These are phyloP conservation scores for Clunio marinus DNA, from an alignment of 2,888 invertebrate species.

Conservation along the genomic window DNA sequence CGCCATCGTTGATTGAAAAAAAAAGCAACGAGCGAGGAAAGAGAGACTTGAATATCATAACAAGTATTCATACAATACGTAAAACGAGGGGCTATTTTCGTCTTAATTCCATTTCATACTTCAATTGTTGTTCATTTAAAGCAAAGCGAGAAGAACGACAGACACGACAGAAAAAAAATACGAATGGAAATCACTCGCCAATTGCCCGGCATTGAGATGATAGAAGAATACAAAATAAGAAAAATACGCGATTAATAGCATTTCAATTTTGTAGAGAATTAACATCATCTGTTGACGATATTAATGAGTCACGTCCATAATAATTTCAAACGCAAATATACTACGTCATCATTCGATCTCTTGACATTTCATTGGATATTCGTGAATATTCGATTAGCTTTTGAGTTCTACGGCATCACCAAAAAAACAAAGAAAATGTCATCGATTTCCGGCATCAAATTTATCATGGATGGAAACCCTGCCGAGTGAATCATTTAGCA, in stretches of 20 bases:
- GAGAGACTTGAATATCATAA: slow-evolving; percentile 1
- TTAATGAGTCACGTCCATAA: too few relatives aligned
- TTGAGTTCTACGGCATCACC: too few relatives aligned
- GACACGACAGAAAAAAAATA: not conserved
- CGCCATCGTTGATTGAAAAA: not conserved
- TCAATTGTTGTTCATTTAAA: slow-evolving; percentile 25
- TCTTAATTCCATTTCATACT: slow-evolving; percentile 34
- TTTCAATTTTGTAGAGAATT: too few relatives aligned
- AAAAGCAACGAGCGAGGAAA: not conserved
- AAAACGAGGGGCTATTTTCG: slow-evolving; percentile 33
- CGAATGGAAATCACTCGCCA: not conserved
- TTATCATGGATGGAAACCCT: not conserved
- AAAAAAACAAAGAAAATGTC: too few relatives aligned
- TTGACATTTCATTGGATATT: too few relatives aligned
- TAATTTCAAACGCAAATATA: too few relatives aligned
- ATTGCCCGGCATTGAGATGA: too few relatives aligned
- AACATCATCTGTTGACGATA: too few relatives aligned
- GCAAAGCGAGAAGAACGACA: not conserved
- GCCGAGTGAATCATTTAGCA: not conserved
- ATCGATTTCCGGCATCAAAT: not conserved
- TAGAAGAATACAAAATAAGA: too few relatives aligned
- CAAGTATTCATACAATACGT: not conserved
- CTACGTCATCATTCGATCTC: too few relatives aligned
- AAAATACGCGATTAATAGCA: too few relatives aligned
- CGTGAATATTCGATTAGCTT: too few relatives aligned